These are phyloP conservation scores for Macaria notata DNA, from an alignment of 2,888 invertebrate species.

Conservation along the genomic window DNA sequence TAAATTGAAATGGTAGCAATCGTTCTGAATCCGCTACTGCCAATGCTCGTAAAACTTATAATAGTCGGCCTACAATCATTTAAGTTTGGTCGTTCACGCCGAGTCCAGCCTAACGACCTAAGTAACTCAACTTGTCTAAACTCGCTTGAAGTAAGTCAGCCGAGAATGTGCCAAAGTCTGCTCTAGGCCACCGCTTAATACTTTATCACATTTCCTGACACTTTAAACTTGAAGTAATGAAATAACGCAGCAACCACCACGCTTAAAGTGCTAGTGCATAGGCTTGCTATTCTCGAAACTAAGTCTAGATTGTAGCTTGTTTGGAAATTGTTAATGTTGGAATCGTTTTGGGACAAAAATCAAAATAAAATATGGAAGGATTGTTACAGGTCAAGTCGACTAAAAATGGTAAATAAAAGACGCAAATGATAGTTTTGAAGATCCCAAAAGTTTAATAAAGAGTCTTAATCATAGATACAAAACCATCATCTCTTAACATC, in stretches of 20 bases:
- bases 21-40: background rate
- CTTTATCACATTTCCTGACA: constrained; percentile 38
- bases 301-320: too few species aligned
- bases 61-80: constrained; percentile 29
- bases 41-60: constrained; percentile 19
- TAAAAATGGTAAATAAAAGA: too few species aligned
- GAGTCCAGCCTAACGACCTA: constrained; percentile 53
- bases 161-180: constrained; percentile 41
- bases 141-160: constrained; percentile 33
- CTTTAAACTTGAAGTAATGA: constrained; percentile 27
- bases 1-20: too few species aligned
- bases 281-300: too few species aligned
- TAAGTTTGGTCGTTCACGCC: constrained; percentile 31
- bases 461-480: too few species aligned
- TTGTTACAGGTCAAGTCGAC: too few species aligned
- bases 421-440: too few species aligned
- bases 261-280: too few species aligned
- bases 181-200: constrained; percentile 35
- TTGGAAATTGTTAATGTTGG: background rate
- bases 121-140: constrained; percentile 37
- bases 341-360: too few species aligned
- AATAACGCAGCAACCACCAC: background rate
- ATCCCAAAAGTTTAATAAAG: too few species aligned
- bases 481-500: background rate
- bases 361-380: too few species aligned